A percentile compares a stretch with the other conserved stretches of the same genome.
Evolutionary conservation across 2,888 invertebrate genomes (phyloP).

Genomic region (Dorcus hopei): DNA sequence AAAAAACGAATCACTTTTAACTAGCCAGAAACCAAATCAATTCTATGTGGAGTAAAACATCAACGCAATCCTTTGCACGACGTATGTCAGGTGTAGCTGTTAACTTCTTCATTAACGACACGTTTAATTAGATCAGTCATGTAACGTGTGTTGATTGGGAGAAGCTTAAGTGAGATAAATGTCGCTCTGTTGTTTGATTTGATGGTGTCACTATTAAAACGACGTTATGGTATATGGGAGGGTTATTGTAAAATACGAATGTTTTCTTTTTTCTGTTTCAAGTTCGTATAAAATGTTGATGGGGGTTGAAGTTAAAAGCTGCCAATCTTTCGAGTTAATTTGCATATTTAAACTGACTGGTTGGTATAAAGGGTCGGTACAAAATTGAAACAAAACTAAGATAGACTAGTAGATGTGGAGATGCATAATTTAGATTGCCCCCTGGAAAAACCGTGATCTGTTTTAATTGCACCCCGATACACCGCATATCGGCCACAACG

Average conservation of each 20-base stretch:
- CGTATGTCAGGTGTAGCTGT: background rate
- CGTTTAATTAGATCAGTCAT: background rate
- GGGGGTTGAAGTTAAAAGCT: background rate
- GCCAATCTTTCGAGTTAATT: conserved; percentile 5
- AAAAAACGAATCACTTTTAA: background rate
- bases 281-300: background rate
- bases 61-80: background rate
- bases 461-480: conserved; percentile 2
- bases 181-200: background rate
- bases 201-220: no score
- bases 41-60: background rate
- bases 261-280: background rate
- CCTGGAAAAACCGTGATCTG: conserved; percentile 4
- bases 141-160: background rate
- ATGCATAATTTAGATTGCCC: conserved; percentile 9
- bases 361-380: background rate
- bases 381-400: conserved; percentile 1
- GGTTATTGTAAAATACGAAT: background rate
- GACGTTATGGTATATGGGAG: no score
- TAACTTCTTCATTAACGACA: background rate
- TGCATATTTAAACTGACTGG: conserved; percentile 7
- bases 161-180: background rate
- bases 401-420: conserved; percentile 4
- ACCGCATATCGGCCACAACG: no score
- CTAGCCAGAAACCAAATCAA: background rate